Base-by-base conservation (phyloP, 2,113 vertebrate genomes). In the Phrynosoma blainvillii region DNA sequence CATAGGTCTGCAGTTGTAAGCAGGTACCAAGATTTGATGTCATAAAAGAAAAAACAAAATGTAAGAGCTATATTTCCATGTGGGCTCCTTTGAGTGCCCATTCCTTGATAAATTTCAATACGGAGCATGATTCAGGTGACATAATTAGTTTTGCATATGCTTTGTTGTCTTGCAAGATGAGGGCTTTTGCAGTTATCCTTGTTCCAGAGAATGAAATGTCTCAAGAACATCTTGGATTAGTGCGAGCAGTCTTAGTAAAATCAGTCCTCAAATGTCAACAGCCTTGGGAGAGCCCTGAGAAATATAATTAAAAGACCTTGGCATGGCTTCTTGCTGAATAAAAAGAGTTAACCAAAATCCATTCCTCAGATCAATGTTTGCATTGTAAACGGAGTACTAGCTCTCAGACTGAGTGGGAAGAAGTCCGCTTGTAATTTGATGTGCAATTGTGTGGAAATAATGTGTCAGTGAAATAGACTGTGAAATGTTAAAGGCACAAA, bases 341-440 rank as follows among this genome's bases (percentile, higher is more conserved):
- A 52, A 87, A 52, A 32, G 68, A 75, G 70, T 65, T 18, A 25
- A 75, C 86, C 75, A 47, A 82, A 82, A 75, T 32, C 13, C 59
- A 65, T 27, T 76, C 56, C 7, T 76, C 59, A 23, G 42, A 32
- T 82, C 86, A 52, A 21, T 65, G 23, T 82, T 32, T 86, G 47
- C 68, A 18, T 87, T 88, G 84, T 87, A 54, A 75, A 42, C 23
- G 76, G 32, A 88, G 52, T 21, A 66, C 32, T 54, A 80, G 7
- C 5, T 36, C 23, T 0, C 0, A 68, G 75, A 40, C 32, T 0
- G 0, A 54, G 82, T 47, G 56, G 84, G n/a, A 74, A 88, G 82
- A 75, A 6, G n/a, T 42, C 65, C 65, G 81, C 36, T 85, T 66
- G n/a, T 82, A 76, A 88, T 88, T 83, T 88, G 79, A 88, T 88